A percentile compares a stretch with the other conserved stretches of the same genome.
Conservation (phyloP, 2,888 invertebrate genomes). For the Hypercompe scribonia region DNA sequence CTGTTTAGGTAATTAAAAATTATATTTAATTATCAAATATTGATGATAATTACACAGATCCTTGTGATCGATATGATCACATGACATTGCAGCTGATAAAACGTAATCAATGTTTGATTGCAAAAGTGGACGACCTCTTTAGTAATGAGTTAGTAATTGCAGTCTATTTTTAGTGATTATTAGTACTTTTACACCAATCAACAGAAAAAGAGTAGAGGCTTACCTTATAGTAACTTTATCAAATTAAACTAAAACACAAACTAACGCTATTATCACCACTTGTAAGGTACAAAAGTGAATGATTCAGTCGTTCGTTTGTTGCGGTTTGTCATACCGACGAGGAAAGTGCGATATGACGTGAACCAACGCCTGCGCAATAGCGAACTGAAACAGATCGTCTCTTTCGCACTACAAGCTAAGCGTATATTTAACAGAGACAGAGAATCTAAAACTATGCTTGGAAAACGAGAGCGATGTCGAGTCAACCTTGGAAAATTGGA, state of each 20-base stretch:
- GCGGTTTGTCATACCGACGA: constrained; percentile 56
- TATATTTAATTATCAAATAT: neutral
- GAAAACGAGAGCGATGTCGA: constrained; percentile 65
- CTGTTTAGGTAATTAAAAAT: constrained; percentile 1
- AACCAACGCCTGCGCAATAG: constrained; percentile 63
- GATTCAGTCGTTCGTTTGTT: constrained; percentile 48
- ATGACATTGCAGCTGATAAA: constrained; percentile 31
- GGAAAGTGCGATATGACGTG: constrained; percentile 62
- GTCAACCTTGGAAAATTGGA: constrained; percentile 51
- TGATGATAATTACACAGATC: constrained; percentile 8
- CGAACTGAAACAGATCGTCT: constrained; percentile 30
- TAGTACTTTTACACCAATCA: constrained; percentile 10
- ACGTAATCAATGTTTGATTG: constrained; percentile 19
- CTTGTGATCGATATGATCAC: constrained; percentile 27
- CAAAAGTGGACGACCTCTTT: constrained; percentile 60
- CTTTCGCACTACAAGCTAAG: constrained; percentile 33
- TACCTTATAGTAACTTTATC: constrained; percentile 45
- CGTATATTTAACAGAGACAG: constrained; percentile 49
- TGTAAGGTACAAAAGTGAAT: constrained; percentile 48
- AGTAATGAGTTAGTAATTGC: constrained; percentile 45
- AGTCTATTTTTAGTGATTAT: constrained; percentile 7
- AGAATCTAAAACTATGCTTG: constrained; percentile 33
- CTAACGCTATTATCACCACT: constrained; percentile 44
- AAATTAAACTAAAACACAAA: constrained; percentile 38
- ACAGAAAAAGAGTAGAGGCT: constrained; percentile 24